phyloP scores from a whole-genome alignment of 2,888 invertebrate genomes.

The Pelosia muscerda region DNA sequence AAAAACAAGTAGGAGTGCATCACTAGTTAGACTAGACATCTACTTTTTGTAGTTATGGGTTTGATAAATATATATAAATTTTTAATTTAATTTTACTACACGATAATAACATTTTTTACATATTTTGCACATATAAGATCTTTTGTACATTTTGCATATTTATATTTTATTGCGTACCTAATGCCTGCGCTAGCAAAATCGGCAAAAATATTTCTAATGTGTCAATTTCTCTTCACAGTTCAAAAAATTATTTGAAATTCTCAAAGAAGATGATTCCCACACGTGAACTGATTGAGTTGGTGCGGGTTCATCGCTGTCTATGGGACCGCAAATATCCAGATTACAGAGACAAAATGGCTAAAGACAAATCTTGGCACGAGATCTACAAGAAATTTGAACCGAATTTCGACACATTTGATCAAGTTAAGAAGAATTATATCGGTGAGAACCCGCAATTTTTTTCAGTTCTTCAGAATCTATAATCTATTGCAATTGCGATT shows the following conservation, averaged over 20 bases:
- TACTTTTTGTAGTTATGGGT: too few relatives aligned
- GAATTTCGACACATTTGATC: constrained; percentile 48
- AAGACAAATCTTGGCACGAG: constrained; percentile 55
- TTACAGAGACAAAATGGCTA: constrained; percentile 48
- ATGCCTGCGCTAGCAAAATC: too few relatives aligned
- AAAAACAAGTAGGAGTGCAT: too few relatives aligned
- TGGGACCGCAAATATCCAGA: constrained; percentile 52
- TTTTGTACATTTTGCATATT: too few relatives aligned
- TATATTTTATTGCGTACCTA: too few relatives aligned
- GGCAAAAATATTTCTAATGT: background rate
- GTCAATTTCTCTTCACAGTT: constrained; percentile 10
- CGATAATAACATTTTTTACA: too few relatives aligned
- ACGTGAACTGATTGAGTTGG: constrained; percentile 55
- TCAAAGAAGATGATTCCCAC: constrained; percentile 48
- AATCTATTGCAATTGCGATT: too few relatives aligned
- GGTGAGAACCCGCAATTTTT: constrained; percentile 52
- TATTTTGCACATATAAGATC: too few relatives aligned
- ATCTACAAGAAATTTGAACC: constrained; percentile 59
- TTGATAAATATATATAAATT: too few relatives aligned
- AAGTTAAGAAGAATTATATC: constrained; percentile 49
- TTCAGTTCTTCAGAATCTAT: too few relatives aligned
- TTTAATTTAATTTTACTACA: too few relatives aligned
- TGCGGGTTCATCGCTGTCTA: constrained; percentile 50
- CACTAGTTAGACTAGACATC: too few relatives aligned
- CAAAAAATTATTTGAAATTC: constrained; percentile 11